A percentile compares a stretch with the other conserved stretches of the same genome.
These are phyloP conservation scores for Monopterus albus DNA, from an alignment of 2,113 vertebrate genomes.

Conservation along the genomic window DNA sequence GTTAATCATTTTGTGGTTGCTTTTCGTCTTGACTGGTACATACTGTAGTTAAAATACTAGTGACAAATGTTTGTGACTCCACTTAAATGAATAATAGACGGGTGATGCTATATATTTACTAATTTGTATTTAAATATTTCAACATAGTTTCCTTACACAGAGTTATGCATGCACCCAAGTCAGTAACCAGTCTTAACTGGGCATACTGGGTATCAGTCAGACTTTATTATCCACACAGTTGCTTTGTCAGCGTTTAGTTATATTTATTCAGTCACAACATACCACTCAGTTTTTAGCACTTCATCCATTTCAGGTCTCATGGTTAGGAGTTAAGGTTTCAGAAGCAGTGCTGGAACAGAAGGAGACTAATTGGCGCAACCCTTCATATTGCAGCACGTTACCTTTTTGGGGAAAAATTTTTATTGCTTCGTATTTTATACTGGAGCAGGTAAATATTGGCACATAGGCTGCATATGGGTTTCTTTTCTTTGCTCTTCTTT, in stretches of 20 bases:
- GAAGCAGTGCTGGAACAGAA: too few relatives aligned
- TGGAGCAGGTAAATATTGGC: background rate
- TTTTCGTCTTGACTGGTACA: background rate
- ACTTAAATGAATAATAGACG: too few relatives aligned
- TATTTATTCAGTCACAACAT: too few relatives aligned
- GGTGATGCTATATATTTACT: background rate
- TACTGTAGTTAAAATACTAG: background rate
- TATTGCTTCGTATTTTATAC: background rate
- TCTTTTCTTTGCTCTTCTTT: conserved; percentile 20
- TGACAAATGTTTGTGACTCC: too few relatives aligned
- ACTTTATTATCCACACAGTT: background rate
- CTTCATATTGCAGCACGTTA: too few relatives aligned
- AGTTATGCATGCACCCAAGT: too few relatives aligned
- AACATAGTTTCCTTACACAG: too few relatives aligned
- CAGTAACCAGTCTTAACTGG: too few relatives aligned
- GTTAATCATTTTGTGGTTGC: too few relatives aligned
- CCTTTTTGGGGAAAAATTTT: too few relatives aligned
- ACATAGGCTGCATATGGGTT: conserved; percentile 23
- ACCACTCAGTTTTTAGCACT: background rate
- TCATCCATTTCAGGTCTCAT: background rate
- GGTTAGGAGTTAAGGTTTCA: too few relatives aligned
- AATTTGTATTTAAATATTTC: background rate
- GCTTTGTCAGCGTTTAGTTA: background rate
- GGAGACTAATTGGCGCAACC: too few relatives aligned
- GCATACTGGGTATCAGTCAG: background rate